Evolutionary conservation across 1,140 invertebrate species (phyloP), one percentile per base, ranked within the genome.

Genomic region (Mesaphorura yosii): DNA sequence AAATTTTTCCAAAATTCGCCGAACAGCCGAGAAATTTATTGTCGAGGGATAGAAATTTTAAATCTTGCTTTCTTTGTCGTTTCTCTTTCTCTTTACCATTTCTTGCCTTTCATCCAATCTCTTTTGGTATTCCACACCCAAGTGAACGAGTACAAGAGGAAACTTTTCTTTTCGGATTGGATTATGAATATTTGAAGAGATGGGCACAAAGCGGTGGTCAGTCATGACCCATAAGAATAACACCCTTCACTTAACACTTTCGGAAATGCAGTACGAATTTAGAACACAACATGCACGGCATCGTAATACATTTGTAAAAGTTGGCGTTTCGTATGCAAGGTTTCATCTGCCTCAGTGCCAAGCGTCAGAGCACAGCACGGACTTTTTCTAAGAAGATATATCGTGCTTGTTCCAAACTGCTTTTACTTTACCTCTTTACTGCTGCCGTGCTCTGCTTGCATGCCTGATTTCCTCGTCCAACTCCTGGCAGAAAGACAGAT

Each of bases 131-230:
- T 34, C 31, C n/a, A 10, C n/a, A 34, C 10, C 31, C 31, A 34
- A 10, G 31, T 34, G n/a, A 10, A 34, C 10, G n/a, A 10, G 31
- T 34, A 34, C 10, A 34, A n/a, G 17, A 41, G 40, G 22, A 41
- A 41, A 17, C 10, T 41, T 41, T 41, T 10, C 22, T 7, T 41
- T 41, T 17, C 40, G 57, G 52, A 61, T 61, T 61, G 59, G 59
- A 57, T 61, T 61, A 61, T 61, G 59, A 61, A 61, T 61, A 61
- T 61, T 61, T 61, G 51, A 61, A 57, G 51, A 57, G 54, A 61
- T 19, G 23, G 29, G 29, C 29, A 25, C 25, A 42, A 22, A 22
- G 10, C 6, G 23, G 54, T 57, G 54, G 53, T 53, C 53, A 56
- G 58, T 60, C 23, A 46, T 10, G n/a, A n/a, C 40, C 40, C 40